Evolutionary conservation across 92 coral and sea anemone genomes (phyloP).

Genomic region (Desmophyllum pertusum): DNA sequence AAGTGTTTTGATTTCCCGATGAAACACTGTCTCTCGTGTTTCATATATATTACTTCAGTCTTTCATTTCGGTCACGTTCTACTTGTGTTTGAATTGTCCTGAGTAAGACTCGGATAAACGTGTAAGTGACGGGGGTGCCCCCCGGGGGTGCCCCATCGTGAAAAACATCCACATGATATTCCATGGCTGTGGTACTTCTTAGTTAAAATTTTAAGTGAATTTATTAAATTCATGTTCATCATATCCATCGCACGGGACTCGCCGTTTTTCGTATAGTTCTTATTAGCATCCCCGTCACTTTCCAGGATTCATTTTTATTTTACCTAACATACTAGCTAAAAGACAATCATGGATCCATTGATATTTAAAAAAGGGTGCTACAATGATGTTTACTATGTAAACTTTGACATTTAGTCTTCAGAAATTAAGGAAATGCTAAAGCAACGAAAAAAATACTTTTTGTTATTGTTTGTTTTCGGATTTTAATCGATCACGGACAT

Average conservation of each 20-base stretch:
- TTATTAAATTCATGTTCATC: neutral
- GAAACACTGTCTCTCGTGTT: no score
- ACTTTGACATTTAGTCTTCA: constrained; percentile 28
- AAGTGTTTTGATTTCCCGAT: no score
- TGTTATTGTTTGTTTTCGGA: constrained; percentile 23
- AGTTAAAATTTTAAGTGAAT: neutral
- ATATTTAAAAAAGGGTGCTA: constrained; percentile 2
- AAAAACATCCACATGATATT: neutral
- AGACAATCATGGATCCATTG: neutral
- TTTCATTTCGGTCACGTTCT: neutral
- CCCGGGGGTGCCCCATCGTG: neutral
- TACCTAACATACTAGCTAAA: neutral
- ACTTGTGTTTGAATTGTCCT: neutral
- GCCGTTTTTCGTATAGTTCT: neutral
- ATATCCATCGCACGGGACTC: neutral
- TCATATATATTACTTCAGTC: no score
- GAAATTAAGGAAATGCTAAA: neutral
- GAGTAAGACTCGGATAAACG: neutral
- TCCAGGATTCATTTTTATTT: neutral
- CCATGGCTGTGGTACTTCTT: neutral
- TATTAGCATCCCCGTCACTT: neutral
- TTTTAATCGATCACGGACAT: constrained; percentile 14
- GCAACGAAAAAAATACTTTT: neutral
- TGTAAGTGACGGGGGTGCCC: neutral
- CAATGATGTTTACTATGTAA: constrained; percentile 50